Base-by-base conservation (phyloP, 2,797 vertebrate species). In the Channa striata region DNA sequence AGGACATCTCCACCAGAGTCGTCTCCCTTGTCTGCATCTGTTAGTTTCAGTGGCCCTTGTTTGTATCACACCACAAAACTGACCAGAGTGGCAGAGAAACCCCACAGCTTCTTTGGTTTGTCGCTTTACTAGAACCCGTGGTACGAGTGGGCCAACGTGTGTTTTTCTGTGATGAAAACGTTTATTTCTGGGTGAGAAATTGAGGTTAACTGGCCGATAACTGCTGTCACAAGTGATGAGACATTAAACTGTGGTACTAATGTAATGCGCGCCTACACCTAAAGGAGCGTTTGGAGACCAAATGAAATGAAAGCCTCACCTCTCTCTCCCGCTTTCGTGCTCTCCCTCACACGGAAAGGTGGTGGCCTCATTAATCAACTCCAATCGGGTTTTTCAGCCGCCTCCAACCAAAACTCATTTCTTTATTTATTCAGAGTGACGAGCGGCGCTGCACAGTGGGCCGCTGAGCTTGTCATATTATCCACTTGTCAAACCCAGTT, bases 401-500 rank as follows among this genome's bases (percentile, higher is more conserved):
- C 8, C 39, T 63, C 67, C 54, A 20, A 25, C n/a, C 64, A 7
- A 72, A 87, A 84, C 57, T 78, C 66, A 65, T 90, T 76, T 80
- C 79, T 89, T 61, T 84, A 70, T 85, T 89, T 90, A 87, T 77
- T 77, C 83, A 75, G 72, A 25, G 47, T 82, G 87, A 80, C 81
- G 85, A 19, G 48, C 8, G 30, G 57, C 50, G 44, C 57, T 34
- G 30, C 46, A 47, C 65, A 47, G 64, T 21, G 51, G 40, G 58
- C 46, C 30, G 23, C 23, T 2, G 6, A 7, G 58, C 58, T 13
- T 34, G 72, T 90, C 79, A 76, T 80, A 74, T 84, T 82, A 88
- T 87, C 87, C 87, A 81, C 83, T 75, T 87, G 87, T 91, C 91
- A 90, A 70, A 88, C 56, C 44, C 66, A 6, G 60, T 70, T 74